A percentile compares a stretch with the other conserved stretches of the same genome.
phyloP scores from a whole-genome alignment of 2,113 vertebrate genomes.

The Erythrolamprus reginae region DNA sequence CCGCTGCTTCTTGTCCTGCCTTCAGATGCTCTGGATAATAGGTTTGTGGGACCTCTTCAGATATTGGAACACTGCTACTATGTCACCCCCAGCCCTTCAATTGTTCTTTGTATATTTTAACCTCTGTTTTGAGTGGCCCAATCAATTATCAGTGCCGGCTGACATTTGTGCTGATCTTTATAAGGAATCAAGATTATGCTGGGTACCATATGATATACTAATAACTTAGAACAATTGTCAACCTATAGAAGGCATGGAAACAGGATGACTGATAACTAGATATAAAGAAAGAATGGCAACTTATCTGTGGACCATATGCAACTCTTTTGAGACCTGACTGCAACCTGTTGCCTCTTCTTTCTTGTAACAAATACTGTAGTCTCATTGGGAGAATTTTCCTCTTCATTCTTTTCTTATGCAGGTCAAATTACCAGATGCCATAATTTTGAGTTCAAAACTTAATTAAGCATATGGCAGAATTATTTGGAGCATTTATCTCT shows the following conservation, averaged over 20 bases:
- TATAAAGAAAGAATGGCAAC: not conserved
- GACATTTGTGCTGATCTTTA: not conserved
- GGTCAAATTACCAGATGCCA: not conserved
- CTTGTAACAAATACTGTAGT: not conserved
- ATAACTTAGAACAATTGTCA: not conserved
- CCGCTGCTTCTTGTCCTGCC: not conserved
- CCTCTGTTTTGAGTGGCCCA: too few species aligned
- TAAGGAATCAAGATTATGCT: not conserved
- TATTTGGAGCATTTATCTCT: not conserved
- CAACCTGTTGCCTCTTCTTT: not conserved
- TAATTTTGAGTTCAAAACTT: not conserved
- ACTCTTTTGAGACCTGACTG: not conserved
- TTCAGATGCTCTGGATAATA: not conserved
- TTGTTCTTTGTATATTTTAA: not conserved
- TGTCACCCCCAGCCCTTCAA: not conserved
- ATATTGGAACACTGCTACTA: not conserved
- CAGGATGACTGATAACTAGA: not conserved
- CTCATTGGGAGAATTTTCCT: not conserved
- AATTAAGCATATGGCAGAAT: not conserved
- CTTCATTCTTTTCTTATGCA: not conserved
- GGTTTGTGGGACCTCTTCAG: not conserved
- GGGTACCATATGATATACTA: not conserved
- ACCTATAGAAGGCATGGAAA: not conserved
- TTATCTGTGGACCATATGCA: not conserved
- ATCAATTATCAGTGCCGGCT: too few species aligned